Evolutionary conservation across 2,797 vertebrate species (phyloP).

Genomic region (Anguilla anguilla): DNA sequence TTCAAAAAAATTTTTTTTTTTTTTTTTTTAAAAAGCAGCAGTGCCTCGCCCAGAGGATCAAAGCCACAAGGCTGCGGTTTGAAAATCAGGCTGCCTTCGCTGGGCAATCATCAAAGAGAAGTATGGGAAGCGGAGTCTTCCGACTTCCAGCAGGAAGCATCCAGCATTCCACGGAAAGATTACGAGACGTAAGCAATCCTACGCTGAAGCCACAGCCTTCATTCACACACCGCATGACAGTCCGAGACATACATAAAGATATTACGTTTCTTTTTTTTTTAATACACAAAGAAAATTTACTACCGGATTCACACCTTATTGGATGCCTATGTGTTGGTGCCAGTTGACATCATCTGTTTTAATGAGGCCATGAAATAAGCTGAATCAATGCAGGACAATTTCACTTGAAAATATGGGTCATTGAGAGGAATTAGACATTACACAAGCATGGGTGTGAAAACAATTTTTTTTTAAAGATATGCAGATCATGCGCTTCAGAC

Average conservation of each 20-base stretch:
- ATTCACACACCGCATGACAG: not conserved
- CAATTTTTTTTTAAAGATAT: too few relatives aligned
- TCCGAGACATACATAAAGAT: not conserved
- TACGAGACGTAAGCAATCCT: slow-evolving; percentile 42
- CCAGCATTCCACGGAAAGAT: slow-evolving; percentile 31
- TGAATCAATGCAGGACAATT: not conserved
- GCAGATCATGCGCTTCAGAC: not conserved
- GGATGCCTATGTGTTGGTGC: not conserved
- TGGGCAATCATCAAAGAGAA: slow-evolving; percentile 22
- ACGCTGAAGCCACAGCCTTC: slow-evolving; percentile 29
- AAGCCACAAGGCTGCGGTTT: not conserved
- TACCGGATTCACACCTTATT: not conserved
- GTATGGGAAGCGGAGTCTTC: slow-evolving; percentile 25
- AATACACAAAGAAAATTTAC: not conserved
- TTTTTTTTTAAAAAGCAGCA: not conserved
- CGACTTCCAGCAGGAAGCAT: slow-evolving; percentile 35
- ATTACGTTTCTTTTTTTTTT: not conserved
- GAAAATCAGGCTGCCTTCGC: not conserved
- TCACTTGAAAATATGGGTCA: not conserved
- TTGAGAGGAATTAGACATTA: not conserved
- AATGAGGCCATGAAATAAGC: not conserved
- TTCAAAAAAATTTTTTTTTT: not conserved
- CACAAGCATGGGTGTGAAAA: not conserved
- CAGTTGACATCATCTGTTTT: not conserved
- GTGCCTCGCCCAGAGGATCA: not conserved